Base-by-base conservation (phyloP, 2,797 vertebrate species). In the Acanthornis magna region DNA sequence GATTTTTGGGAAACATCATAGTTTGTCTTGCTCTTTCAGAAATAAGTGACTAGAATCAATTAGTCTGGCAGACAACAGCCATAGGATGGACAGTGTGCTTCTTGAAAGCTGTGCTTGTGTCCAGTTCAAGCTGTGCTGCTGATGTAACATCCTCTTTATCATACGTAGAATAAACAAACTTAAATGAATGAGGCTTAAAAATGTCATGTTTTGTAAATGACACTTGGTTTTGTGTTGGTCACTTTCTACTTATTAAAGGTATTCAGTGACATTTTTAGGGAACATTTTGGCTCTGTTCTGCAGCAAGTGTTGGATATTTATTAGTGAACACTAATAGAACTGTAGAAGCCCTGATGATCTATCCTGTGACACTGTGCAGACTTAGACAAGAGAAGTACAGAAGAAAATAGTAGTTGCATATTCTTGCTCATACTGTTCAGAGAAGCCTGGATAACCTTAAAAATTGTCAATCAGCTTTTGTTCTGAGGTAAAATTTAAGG, bases 261-360 rank as follows among this genome's bases (percentile, higher is more conserved):
- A 8, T 2, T 80, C 7, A 36, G 27, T 20, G 30, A 21, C 3
- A 2, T 18, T 75, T 89, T 29, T 32, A 19, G 43, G 75, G 42
- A 72, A 21, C 7, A 4, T 45, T 54, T 70, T 16, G 29, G 11
- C 17, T 67, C 16, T 9, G 5, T 68, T 54, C 16, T 88, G 30
- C 17, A 73, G 3, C 29, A 40, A 13, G 21, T 13, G 38, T 42
- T 65, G 45, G 45, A 6, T 53, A 2, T 23, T 60, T 72, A 3
- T 20, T 62, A 34, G 51, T 0, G 0, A n/a, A n/a, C n/a, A n/a
- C n/a, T n/a, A n/a, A n/a, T n/a, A n/a, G n/a, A n/a, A n/a, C n/a
- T 62, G 3, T 4, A 11, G 60, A 27, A n/a, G 4, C 1, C 0
- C 30, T 42, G 29, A 5, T 34, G 9, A 20, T 6, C 17, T 36